Base-by-base conservation (phyloP, 2,888 invertebrate genomes). In the Chymomyza caudatula region DNA sequence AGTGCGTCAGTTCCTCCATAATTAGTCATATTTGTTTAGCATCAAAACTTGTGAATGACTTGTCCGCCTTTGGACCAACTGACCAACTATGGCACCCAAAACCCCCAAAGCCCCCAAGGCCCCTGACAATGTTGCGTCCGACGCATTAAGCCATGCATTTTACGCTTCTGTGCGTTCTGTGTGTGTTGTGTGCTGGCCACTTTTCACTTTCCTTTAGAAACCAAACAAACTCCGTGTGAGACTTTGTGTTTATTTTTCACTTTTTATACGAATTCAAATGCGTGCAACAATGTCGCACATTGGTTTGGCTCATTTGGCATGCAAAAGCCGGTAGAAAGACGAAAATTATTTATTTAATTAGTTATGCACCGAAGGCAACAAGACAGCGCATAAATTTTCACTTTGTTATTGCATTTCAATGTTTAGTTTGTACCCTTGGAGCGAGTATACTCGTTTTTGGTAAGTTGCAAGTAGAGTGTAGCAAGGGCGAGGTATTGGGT, bases 1-100 rank as follows among this genome's bases (percentile, higher is more conserved):
- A 81, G 77, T 79, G 79, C 56, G 78, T 74, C 80, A 85, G 82
- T 83, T 85, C 82, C 85, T 80, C 82, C 82, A 83, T 83, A 83
- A 83, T 83, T 83, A 83, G 82, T 85, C 82, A 83, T 83, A 83
- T 85, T 78, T 83, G 82, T 78, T 83, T 85, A 83, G 85, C 83
- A 81, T 81, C 83, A 83, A 80, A 55, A 77, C 68, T 80, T 85
- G 85, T 85, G 82, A 82, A 85, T 85, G 85, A 82, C 77, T 81
- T 53, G 67, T 70, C 54, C 76, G 62, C 19, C 20, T 42, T 49
- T 37, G 53, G 51, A n/a, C 58, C 29, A 53, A 15, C 85, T 81
- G 80, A 74, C 85, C 84, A 81, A 81, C 80, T 78, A 78, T 25
- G 37, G 59, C 59, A 19, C n/a, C 8, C 8, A 2, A 25, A 44